These are phyloP conservation scores for Craseonycteris thonglongyai DNA, from an alignment of 2,113 vertebrate species.

Conservation along the genomic window DNA sequence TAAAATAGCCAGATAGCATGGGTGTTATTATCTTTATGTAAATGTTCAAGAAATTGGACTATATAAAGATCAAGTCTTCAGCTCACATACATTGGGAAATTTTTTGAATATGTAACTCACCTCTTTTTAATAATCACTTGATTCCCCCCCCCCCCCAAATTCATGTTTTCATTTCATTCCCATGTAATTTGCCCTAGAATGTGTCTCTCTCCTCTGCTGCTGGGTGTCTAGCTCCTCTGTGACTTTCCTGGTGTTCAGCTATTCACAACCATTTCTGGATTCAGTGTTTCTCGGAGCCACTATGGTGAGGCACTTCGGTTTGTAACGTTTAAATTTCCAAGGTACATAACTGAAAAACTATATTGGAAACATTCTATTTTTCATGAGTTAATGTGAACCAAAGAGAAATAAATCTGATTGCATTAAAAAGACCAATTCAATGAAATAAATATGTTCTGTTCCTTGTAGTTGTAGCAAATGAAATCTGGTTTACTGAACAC, in stretches of 20 bases:
- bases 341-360: neutral
- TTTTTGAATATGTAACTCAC: neutral
- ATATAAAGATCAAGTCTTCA: neutral
- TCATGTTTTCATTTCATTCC: neutral
- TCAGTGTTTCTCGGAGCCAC: neutral
- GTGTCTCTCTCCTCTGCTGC: neutral
- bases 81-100: neutral
- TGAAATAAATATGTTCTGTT: neutral
- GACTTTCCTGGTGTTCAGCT: neutral
- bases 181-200: neutral
- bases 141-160: neutral
- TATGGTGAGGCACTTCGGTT: neutral
- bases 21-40: neutral
- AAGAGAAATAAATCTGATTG: slow-evolving; percentile 7
- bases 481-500: neutral
- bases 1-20: neutral
- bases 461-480: neutral
- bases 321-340: neutral
- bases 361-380: neutral
- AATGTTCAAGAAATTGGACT: neutral
- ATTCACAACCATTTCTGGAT: neutral
- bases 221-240: neutral
- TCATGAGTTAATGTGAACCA: neutral
- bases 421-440: slow-evolving; percentile 10
- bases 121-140: neutral